phyloP scores from a whole-genome alignment of 64 coral and sea anemone genomes.

The Trachythela sp. region DNA sequence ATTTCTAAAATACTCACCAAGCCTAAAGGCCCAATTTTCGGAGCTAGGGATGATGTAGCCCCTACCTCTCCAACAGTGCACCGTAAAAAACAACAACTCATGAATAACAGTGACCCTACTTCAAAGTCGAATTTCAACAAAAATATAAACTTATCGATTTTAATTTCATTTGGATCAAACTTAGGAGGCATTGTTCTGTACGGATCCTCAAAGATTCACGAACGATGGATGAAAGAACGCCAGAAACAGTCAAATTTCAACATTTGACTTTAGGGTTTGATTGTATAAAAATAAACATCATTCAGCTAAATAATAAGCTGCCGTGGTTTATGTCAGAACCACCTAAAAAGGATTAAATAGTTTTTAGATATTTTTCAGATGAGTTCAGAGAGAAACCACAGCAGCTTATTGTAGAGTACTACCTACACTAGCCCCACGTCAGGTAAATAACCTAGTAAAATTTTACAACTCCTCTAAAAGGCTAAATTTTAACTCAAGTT shows the following conservation, averaged over 20 bases:
- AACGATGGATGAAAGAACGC: slow-evolving; percentile 79
- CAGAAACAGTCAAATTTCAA: slow-evolving; percentile 71
- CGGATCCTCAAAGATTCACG: slow-evolving; percentile 63
- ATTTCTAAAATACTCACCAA: slow-evolving; percentile 59
- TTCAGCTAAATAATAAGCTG: too few relatives aligned
- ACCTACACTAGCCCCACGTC: too few relatives aligned
- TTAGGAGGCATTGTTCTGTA: slow-evolving; percentile 88
- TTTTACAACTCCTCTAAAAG: too few relatives aligned
- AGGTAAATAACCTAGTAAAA: too few relatives aligned
- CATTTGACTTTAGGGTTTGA: too few relatives aligned
- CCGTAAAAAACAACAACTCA: slow-evolving; percentile 43
- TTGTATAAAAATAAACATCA: too few relatives aligned
- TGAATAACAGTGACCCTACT: neutral
- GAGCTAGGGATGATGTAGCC: slow-evolving; percentile 90
- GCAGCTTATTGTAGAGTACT: too few relatives aligned
- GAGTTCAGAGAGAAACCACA: too few relatives aligned
- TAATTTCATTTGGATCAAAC: slow-evolving; percentile 97
- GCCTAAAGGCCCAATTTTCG: slow-evolving; percentile 96
- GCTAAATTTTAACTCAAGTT: too few relatives aligned
- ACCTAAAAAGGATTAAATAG: too few relatives aligned
- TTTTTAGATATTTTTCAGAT: too few relatives aligned
- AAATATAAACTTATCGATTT: slow-evolving; percentile 63
- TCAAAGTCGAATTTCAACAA: neutral
- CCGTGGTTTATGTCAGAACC: too few relatives aligned
- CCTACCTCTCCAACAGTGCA: slow-evolving; percentile 97